A percentile compares a stretch with the other conserved stretches of the same genome.
phyloP scores from a whole-genome alignment of 2,113 vertebrate species.

The Macrotis lagotis region DNA sequence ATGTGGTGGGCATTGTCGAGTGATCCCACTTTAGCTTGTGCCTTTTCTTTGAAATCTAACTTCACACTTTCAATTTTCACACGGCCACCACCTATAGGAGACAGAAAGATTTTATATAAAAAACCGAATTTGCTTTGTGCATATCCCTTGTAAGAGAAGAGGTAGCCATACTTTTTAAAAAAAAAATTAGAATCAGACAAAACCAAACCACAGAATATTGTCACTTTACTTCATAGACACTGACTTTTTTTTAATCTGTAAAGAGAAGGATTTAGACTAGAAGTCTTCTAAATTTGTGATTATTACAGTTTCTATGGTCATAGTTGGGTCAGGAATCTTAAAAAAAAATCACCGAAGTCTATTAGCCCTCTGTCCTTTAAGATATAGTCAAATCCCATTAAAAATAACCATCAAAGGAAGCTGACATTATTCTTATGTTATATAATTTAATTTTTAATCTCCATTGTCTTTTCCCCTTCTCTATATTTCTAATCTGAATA shows the following conservation, averaged over 20 bases:
- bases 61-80: conserved; percentile 97
- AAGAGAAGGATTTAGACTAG: background rate
- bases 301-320: background rate
- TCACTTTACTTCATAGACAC: background rate
- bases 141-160: background rate
- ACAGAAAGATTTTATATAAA: conserved; percentile 54
- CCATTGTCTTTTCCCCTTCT: background rate
- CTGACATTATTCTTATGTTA: background rate
- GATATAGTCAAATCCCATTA: background rate
- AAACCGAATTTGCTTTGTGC: conserved; percentile 29
- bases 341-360: background rate
- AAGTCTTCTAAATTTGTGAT: background rate
- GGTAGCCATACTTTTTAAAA: conserved; percentile 5
- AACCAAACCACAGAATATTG: background rate
- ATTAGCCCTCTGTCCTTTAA: background rate
- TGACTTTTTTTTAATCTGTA: background rate
- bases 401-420: background rate
- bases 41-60: conserved; percentile 99
- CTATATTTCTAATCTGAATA: background rate
- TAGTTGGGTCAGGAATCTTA: background rate
- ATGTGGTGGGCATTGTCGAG: conserved; percentile 95
- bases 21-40: conserved; percentile 98
- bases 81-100: conserved; percentile 91
- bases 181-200: conserved; percentile 7
- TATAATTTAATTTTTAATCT: background rate